Conservation (phyloP, 1,140 invertebrate species). For the Cydia splendana region DNA sequence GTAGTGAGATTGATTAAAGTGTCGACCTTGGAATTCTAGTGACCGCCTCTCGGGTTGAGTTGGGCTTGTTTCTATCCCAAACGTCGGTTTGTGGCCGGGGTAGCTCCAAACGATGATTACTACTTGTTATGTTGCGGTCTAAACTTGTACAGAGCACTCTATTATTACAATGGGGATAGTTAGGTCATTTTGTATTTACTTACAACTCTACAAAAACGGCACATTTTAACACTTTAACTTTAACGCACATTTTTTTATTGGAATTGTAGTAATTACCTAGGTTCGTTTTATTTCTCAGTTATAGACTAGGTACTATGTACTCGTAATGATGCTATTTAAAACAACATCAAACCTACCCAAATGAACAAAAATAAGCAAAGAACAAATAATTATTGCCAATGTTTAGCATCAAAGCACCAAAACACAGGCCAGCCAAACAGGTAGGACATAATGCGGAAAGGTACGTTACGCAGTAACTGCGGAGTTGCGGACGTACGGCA, state of each 20-base stretch:
- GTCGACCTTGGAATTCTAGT: constrained; percentile 50
- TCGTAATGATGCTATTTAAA: too few species aligned
- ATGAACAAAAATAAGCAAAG: background rate
- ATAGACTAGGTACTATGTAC: background rate
- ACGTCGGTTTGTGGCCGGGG: constrained; percentile 23
- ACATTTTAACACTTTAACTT: too few species aligned
- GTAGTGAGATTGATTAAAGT: constrained; percentile 66
- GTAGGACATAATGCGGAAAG: constrained; percentile 16
- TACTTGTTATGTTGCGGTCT: constrained; percentile 26
- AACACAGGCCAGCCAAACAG: background rate
- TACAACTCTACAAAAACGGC: background rate
- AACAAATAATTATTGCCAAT: background rate
- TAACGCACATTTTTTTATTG: too few species aligned
- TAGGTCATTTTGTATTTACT: background rate
- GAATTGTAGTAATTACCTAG: too few species aligned
- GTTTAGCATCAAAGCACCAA: background rate
- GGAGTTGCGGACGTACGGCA: constrained; percentile 11
- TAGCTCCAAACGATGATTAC: constrained; percentile 18
- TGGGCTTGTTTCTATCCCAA: constrained; percentile 27
- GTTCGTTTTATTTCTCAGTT: too few species aligned
- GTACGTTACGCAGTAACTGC: constrained; percentile 18
- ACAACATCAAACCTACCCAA: background rate
- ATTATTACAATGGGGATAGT: constrained; percentile 6
- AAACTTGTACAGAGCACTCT: background rate
- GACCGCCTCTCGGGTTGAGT: constrained; percentile 7